A percentile compares a stretch with the other conserved stretches of the same genome.
Conservation (phyloP, 2,888 invertebrate species). For the Limnephilus auricula region DNA sequence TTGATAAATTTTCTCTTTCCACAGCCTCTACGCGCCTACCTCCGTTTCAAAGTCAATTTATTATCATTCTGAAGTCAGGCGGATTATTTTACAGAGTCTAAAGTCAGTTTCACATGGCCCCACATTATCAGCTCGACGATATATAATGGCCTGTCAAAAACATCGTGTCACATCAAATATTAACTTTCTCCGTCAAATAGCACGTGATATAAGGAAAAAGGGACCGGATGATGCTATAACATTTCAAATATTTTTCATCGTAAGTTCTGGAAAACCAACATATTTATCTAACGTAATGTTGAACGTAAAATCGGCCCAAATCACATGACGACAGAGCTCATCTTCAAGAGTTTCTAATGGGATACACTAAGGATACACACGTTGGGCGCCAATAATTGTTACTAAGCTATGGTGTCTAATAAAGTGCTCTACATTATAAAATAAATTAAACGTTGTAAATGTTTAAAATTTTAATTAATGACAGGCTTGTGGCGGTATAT, state of each 20-base stretch:
- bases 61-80: not conserved
- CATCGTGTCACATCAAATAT: not conserved
- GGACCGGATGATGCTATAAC: not conserved
- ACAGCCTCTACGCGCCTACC: not conserved
- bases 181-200: not conserved
- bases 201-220: not conserved
- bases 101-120: not conserved
- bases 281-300: not conserved
- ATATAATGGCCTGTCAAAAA: conserved; percentile 2
- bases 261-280: not conserved
- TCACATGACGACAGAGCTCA: no score
- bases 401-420: no score
- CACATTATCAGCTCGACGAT: not conserved
- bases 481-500: no score
- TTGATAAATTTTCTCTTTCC: not conserved
- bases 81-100: not conserved
- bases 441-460: no score
- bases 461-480: no score
- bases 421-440: no score
- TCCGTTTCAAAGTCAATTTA: not conserved
- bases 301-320: not conserved
- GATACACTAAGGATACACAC: no score
- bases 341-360: no score
- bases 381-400: no score
- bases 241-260: not conserved